Conservation (phyloP, 2,888 invertebrate genomes). For the Ichneumoninae sp. region DNA sequence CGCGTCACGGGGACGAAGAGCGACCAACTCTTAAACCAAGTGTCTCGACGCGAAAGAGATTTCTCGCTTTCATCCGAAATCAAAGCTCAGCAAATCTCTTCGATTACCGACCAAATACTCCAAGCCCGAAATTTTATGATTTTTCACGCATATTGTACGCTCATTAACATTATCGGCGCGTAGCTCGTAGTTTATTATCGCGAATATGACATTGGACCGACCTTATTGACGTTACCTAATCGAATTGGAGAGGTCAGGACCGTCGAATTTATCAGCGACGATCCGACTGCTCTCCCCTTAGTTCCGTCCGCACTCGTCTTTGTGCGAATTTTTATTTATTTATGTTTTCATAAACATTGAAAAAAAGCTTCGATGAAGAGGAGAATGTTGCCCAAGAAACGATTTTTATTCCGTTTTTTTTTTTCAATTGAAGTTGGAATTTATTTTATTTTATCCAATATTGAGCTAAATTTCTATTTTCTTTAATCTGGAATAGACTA, state of each 20-base stretch:
- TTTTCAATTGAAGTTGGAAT: neutral
- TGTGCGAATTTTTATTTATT: neutral
- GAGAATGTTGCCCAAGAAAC: neutral
- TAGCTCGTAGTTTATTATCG: constrained; percentile 59
- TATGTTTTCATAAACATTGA: neutral
- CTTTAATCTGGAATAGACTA: no score
- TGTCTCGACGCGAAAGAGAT: neutral
- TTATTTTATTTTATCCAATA: neutral
- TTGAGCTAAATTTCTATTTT: neutral
- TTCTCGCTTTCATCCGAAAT: neutral
- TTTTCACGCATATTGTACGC: constrained; percentile 32
- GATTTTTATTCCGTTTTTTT: neutral
- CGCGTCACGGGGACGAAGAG: neutral
- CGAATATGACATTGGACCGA: constrained; percentile 78
- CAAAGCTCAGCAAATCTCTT: neutral
- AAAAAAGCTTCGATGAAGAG: neutral
- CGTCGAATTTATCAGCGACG: constrained; percentile 63
- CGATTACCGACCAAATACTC: neutral
- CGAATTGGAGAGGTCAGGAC: constrained; percentile 81
- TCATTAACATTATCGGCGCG: constrained; percentile 20
- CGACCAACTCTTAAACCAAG: neutral
- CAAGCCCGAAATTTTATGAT: neutral
- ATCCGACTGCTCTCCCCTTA: constrained; percentile 14
- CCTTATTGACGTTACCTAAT: constrained; percentile 81
- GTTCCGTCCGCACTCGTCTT: constrained; percentile 24